These are phyloP conservation scores for Rhineura floridana DNA, from an alignment of 2,113 vertebrate genomes.

Conservation along the genomic window DNA sequence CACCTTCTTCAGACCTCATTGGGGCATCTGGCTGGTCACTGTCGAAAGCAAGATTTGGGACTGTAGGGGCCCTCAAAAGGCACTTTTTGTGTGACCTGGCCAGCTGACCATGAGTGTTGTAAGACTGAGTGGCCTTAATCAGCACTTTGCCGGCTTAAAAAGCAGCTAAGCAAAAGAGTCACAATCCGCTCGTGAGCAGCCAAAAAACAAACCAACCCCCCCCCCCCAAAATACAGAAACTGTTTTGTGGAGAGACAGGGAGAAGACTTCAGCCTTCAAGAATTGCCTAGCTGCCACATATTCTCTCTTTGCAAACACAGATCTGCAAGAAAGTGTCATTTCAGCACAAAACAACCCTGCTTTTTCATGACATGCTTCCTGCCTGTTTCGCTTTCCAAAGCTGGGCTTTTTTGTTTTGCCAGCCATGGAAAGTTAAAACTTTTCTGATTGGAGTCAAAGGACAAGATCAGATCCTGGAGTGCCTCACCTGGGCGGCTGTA, in stretches of 20 bases:
- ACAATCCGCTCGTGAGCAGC: no score
- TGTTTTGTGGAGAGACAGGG: no score
- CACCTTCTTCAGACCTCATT: neutral
- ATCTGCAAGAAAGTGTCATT: no score
- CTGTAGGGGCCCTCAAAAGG: neutral
- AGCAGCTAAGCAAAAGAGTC: no score
- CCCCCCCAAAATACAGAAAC: no score
- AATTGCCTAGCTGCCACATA: neutral
- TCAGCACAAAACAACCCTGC: neutral
- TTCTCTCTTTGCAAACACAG: neutral
- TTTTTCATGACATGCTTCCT: no score
- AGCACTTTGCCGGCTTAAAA: no score
- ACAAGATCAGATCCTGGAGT: no score
- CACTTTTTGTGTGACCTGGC: neutral
- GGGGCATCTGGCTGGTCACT: neutral
- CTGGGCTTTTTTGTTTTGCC: neutral
- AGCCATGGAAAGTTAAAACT: neutral
- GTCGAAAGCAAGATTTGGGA: neutral
- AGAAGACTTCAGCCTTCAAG: neutral
- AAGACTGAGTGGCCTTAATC: no score
- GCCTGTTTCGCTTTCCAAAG: neutral
- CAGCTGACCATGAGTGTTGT: neutral
- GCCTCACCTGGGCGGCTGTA: no score
- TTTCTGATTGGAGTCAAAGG: neutral
- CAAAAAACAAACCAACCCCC: no score